phyloP scores from a whole-genome alignment of 2,797 vertebrate species.

The Meriones psammophilus region DNA sequence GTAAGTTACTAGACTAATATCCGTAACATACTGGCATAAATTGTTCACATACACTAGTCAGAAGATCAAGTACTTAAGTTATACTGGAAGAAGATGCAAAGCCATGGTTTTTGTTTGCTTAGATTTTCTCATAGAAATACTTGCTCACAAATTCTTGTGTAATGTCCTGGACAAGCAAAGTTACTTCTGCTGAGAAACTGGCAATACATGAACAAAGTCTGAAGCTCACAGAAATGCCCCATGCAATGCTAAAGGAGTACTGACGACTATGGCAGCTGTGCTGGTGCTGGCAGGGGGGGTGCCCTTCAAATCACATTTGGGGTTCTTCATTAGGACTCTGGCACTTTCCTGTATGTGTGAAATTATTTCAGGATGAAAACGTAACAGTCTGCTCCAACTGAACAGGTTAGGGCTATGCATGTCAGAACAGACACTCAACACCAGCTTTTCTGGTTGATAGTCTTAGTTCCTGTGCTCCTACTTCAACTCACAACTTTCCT shows the following conservation, averaged over 20 bases:
- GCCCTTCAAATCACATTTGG: rapidly evolving
- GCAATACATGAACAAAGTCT: not conserved
- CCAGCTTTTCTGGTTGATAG: rapidly evolving
- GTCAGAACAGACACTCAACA: not conserved
- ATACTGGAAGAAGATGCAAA: not conserved
- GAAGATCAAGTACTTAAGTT: not conserved
- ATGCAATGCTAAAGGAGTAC: rapidly evolving
- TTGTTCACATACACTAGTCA: not conserved
- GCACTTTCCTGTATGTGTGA: not conserved
- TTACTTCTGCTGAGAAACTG: not conserved
- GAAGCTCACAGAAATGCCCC: not conserved
- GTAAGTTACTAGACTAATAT: not conserved
- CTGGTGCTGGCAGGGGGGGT: rapidly evolving
- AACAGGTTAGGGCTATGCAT: not conserved
- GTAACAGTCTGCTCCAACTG: not conserved
- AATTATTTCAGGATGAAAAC: not conserved
- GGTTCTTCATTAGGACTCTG: not conserved
- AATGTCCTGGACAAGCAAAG: not conserved
- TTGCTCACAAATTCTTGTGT: not conserved
- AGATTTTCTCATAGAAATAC: not conserved
- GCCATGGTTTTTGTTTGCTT: not conserved
- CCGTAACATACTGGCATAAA: not conserved
- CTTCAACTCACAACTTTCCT: not conserved
- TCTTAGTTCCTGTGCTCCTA: rapidly evolving
- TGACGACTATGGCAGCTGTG: rapidly evolving